Base-by-base conservation (phyloP, 2,888 invertebrate genomes). In the Drosophila parthenogenetica region DNA sequence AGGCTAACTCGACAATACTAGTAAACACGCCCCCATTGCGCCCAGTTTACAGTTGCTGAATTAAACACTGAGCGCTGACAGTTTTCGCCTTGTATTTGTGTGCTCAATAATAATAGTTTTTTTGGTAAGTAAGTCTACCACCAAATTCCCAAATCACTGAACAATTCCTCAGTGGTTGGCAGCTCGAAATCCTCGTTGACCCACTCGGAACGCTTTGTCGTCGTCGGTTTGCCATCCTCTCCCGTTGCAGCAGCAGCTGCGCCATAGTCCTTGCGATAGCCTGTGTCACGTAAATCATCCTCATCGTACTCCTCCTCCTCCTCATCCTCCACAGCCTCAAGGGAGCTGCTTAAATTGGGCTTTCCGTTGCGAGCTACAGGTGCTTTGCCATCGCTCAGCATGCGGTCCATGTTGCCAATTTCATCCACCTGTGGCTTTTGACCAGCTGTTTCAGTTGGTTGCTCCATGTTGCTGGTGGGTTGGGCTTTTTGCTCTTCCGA, bases 111-210 rank as follows among this genome's bases (percentile, higher is more conserved):
- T 32, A 13, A 35, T 13, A 32, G 32, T 35, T 35, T 35, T 35
- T 11, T 35, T 4, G 35, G 13, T 35, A 13, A 35, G 25, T 19
- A 16, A 35, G 35, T 16, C 71, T 83, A 90, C 90, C 90, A 90
- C 90, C 90, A 90, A 71, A 90, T 90, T 29, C 90, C 90, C 71
- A 90, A 76, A 73, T 90, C 90, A 65, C 89, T 90, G 48, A 90
- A 90, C 17, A 90, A 70, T 19, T 91, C 91, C 73, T 90, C 91
- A 19, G 79, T 89, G 50, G 91, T 85, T 37, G 91, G 91, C 62
- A 90, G 65, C 62, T 90, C 88, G 35, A 90, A 90, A 29, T 90
- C 89, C 63, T 90, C 85, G 70, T 91, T 90, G 45, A 90, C 71
- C 90, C 91, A 90, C 55, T 91, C 84, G n/a, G 90, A 83, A 8